phyloP scores from a whole-genome alignment of 2,113 vertebrate genomes.

The Lasiurus borealis region DNA sequence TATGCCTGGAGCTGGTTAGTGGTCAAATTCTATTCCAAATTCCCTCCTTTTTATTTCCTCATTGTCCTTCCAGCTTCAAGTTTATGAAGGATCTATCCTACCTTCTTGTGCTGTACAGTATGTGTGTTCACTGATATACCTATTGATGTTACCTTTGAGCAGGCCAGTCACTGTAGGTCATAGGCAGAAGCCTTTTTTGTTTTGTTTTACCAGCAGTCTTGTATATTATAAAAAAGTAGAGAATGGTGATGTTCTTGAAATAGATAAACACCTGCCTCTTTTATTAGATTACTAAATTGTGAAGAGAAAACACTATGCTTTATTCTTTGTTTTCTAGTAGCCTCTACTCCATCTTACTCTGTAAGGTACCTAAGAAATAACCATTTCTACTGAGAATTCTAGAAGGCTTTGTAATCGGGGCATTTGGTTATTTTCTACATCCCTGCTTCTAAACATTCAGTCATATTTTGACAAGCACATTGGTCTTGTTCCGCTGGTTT shows the following conservation, averaged over 20 bases:
- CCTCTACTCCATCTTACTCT: not conserved
- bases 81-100: not conserved
- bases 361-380: not conserved
- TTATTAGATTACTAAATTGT: not conserved
- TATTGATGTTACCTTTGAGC: rapidly evolving
- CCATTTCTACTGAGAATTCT: not conserved
- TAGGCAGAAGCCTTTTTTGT: not conserved
- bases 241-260: not conserved
- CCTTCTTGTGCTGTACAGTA: not conserved
- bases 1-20: not conserved
- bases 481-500: not conserved
- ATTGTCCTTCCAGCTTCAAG: not conserved
- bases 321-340: not conserved
- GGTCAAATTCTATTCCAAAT: no score
- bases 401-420: not conserved
- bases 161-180: not conserved
- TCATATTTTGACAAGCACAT: not conserved
- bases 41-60: not conserved
- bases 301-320: not conserved
- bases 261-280: not conserved
- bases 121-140: not conserved
- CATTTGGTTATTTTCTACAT: not conserved
- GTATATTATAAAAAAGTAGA: not conserved
- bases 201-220: not conserved
- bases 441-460: not conserved